Evolutionary conservation across 1,140 invertebrate genomes (phyloP).

Genomic region (Aphidius ervi): DNA sequence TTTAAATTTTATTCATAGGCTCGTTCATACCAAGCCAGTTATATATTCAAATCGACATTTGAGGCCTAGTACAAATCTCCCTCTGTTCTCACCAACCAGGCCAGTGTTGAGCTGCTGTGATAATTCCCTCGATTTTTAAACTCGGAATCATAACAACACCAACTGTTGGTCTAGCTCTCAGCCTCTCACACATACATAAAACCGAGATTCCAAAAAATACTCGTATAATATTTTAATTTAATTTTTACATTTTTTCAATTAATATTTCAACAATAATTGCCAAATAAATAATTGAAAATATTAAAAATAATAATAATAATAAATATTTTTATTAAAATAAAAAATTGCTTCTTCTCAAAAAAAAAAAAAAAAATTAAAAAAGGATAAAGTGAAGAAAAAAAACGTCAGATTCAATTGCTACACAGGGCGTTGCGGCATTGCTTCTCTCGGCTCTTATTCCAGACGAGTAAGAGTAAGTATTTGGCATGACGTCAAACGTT

Average conservation of each 20-base stretch:
- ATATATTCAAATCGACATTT: slow-evolving; percentile 41
- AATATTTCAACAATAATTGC: too few relatives aligned
- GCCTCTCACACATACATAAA: too few relatives aligned
- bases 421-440: slow-evolving; percentile 20
- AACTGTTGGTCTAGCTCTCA: slow-evolving; percentile 10
- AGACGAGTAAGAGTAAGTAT: slow-evolving; percentile 43
- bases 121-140: slow-evolving; percentile 34
- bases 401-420: slow-evolving; percentile 4
- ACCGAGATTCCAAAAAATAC: too few relatives aligned
- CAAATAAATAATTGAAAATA: too few relatives aligned
- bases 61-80: slow-evolving; percentile 15
- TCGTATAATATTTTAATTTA: too few relatives aligned
- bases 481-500: slow-evolving; percentile 52
- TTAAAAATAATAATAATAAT: too few relatives aligned
- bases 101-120: slow-evolving; percentile 16
- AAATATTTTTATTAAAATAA: too few relatives aligned
- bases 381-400: too few relatives aligned
- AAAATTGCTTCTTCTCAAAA: too few relatives aligned
- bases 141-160: slow-evolving; percentile 10
- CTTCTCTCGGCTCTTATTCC: slow-evolving; percentile 35
- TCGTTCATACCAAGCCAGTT: slow-evolving; percentile 45
- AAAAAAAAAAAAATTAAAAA: too few relatives aligned
- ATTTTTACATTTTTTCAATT: too few relatives aligned
- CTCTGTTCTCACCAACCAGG: neutral
- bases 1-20: slow-evolving; percentile 48